Evolutionary conservation across 2,113 vertebrate genomes (phyloP), one percentile per base, ranked within the genome.

Genomic region (Oreochromis spilurus): DNA sequence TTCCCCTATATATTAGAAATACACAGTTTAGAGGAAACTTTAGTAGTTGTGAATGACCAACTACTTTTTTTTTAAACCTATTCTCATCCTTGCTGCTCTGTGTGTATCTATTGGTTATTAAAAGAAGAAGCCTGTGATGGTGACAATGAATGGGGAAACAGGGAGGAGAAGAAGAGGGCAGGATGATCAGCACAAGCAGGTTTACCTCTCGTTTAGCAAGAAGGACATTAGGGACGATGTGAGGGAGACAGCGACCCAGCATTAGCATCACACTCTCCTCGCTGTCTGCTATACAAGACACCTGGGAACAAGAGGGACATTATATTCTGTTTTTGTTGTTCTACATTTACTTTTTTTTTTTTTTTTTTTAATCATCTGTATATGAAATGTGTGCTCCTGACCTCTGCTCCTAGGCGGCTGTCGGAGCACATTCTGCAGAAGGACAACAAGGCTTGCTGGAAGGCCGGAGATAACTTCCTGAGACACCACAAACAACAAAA

Each of bases 361-460:
- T 24, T 3, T 5, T 50, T 13, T 11, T 7, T 53, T 11, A n/a
- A n/a, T n/a, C n/a, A 21, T 29, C 29, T 78, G 6, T n/a, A 19
- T 16, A 16, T 54, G 6, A 21, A 29, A 40, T 21, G 58, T 34
- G 57, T n/a, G 55, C 13, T 11, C 60, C 94, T 95, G 95, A 99
- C 99, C 98, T 99, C 99, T 89, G 97, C 97, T 94, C 99, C 98
- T 89, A 99, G 97, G 84, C 98, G 98, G 93, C 97, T 99, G 93
- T 99, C 98, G 48, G 98, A 97, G 92, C 98, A 99, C 98, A 98
- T 99, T 94, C 97, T 97, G 96, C 98, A 99, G 95, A 99, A 99
- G 88, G 99, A 99, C 65, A 99, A 95, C 45, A 99, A 96, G 83
- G 98, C 98, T 96, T 99, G 98, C 95, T 98, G 98, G 96, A 99